These are phyloP conservation scores for Eulemur rubriventer DNA, from an alignment of 2,797 vertebrate genomes.

Conservation along the genomic window DNA sequence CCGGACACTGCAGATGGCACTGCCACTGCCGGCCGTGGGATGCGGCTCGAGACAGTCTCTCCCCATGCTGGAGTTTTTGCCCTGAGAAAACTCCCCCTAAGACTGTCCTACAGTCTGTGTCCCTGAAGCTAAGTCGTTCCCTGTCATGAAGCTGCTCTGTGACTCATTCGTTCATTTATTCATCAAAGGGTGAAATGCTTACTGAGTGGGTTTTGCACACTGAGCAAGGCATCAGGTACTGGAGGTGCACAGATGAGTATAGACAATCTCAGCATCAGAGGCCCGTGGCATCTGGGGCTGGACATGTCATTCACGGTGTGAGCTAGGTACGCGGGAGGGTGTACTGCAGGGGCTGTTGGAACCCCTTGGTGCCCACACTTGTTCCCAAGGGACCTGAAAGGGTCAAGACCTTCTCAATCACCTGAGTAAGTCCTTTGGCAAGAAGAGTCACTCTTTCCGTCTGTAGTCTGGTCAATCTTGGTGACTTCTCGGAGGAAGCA, in stretches of 20 bases:
- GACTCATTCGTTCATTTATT: neutral
- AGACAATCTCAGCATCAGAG: rapidly evolving
- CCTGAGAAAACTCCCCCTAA: neutral
- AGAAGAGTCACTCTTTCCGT: neutral
- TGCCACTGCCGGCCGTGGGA: neutral
- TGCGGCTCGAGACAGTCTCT: rapidly evolving
- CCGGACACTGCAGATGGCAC: neutral
- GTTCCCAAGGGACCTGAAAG: too few relatives aligned
- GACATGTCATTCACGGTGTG: neutral
- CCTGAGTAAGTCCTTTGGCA: neutral
- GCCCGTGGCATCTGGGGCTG: too few relatives aligned
- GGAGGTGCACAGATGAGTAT: neutral
- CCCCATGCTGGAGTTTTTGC: neutral
- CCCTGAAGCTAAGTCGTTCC: neutral
- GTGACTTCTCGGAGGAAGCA: neutral
- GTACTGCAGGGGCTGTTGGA: too few relatives aligned
- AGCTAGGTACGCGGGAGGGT: too few relatives aligned
- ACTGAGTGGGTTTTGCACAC: neutral
- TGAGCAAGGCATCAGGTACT: neutral
- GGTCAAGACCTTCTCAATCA: neutral
- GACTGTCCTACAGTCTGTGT: neutral
- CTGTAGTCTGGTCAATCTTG: neutral
- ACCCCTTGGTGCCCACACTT: too few relatives aligned
- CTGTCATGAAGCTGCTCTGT: rapidly evolving
- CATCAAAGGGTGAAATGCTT: neutral